Percentiles rank a stretch among this genome's conserved stretches.
These are phyloP conservation scores for Dufourea novaeangliae DNA, from an alignment of 1,140 invertebrate species.

Conservation along the genomic window DNA sequence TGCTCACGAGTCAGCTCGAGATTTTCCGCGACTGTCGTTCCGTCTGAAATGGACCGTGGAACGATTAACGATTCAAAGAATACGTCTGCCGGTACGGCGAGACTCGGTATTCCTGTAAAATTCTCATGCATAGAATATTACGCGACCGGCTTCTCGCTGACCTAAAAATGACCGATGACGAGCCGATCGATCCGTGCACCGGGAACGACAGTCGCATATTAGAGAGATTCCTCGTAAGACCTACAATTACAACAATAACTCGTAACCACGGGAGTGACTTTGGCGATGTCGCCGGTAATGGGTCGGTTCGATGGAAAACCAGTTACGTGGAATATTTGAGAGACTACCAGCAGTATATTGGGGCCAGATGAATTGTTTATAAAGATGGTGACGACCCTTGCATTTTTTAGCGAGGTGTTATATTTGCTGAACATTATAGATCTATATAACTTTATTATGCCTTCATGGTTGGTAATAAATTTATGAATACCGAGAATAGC, in stretches of 20 bases:
- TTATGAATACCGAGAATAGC: too few species aligned
- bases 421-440: too few species aligned
- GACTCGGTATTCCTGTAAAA: neutral
- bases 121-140: neutral
- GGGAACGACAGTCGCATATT: constrained; percentile 35
- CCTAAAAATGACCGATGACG: constrained; percentile 29
- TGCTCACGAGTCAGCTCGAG: constrained; percentile 2
- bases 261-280: constrained; percentile 33
- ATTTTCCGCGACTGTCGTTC: neutral
- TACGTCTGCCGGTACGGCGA: neutral
- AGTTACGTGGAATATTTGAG: neutral
- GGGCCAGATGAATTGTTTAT: constrained; percentile 11
- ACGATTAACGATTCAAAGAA: neutral
- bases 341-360: neutral
- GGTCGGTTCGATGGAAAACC: neutral
- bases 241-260: constrained; percentile 10
- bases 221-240: constrained; percentile 27
- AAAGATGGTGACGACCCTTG: too few species aligned
- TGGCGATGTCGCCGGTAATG: neutral
- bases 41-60: neutral
- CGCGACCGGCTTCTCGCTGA: constrained; percentile 15
- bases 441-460: too few species aligned
- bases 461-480: too few species aligned
- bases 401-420: neutral
- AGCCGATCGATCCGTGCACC: constrained; percentile 37